A percentile compares a stretch with the other conserved stretches of the same genome.
phyloP scores from a whole-genome alignment of 2,797 vertebrate species.

The Emydoidea blandingii region DNA sequence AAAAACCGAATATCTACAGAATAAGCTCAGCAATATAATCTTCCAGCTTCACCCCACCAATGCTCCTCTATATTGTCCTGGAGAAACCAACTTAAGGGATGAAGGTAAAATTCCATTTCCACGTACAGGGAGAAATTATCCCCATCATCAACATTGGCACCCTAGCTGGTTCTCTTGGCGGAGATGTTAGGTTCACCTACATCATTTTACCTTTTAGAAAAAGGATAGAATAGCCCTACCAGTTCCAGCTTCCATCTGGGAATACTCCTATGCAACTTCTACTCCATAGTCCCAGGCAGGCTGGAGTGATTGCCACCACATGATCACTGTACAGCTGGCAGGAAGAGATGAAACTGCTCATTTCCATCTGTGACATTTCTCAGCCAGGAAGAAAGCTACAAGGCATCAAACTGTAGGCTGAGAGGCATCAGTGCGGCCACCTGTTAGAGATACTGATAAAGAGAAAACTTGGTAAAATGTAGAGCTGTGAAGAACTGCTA shows the following conservation, averaged over 20 bases:
- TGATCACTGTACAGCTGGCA: neutral
- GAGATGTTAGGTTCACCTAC: neutral
- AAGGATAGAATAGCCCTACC: neutral
- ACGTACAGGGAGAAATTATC: neutral
- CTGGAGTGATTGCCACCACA: neutral
- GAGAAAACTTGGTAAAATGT: neutral
- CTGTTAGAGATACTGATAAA: neutral
- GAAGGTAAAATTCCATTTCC: constrained; percentile 55
- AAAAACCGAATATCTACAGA: neutral
- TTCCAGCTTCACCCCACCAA: neutral
- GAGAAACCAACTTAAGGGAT: neutral
- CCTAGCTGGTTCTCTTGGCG: fast-evolving
- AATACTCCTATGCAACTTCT: neutral
- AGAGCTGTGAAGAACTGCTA: neutral
- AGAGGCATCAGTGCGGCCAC: neutral
- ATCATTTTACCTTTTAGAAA: neutral
- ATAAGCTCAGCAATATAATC: neutral
- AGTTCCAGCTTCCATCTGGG: neutral
- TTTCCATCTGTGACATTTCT: neutral
- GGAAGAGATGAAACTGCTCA: neutral
- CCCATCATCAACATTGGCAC: neutral
- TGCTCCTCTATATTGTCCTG: neutral
- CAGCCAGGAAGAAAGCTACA: neutral
- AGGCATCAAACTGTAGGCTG: neutral
- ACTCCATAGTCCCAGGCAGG: neutral